Base-by-base conservation (phyloP, 1,140 invertebrate species). In the Zaprionus lachaisei region DNA sequence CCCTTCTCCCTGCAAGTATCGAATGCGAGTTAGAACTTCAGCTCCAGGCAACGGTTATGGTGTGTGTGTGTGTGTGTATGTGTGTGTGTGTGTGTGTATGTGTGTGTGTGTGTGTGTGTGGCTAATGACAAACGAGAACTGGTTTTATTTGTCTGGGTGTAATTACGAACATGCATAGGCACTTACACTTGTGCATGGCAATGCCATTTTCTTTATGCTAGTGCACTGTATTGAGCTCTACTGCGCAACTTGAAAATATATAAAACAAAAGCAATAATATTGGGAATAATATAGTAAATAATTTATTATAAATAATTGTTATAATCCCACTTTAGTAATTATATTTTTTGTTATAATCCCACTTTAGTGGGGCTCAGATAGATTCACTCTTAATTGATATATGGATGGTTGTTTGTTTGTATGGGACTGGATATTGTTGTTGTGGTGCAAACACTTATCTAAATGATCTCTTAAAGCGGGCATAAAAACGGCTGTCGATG, bases 11-110 rank as follows among this genome's bases (percentile, higher is more conserved):
- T 15, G 56, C n/a, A 17, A 38, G 54, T 62, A 38, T 17, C 47
- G 62, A 72, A 51, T 77, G 62, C 49, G 61, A 54, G 66, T 56
- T 76, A 84, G 75, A 85, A 79, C 73, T 22, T 17, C 15, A 65
- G 56, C 34, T 67, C 12, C 41, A 58, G 38, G n/a, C 41, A 17
- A 31, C 26, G 12, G n/a, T 17, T 41, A n/a, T 28, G 14, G 28
- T n/a, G 31, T 31, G 37, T 38, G 20, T 31, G 31, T 20, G 20
- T 31, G 28, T 31, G 28, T 34, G 31, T 34, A 9, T 20, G 20
- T 31, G 28, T 31, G 28, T 34, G 31, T 34, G 31, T 26, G 51
- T n/a, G 28, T n/a, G 31, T 31, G 37, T 38, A 15, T 31, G 28
- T n/a, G 31, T 31, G 37, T 38, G 20, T 31, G 31, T 20, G 20